phyloP scores from a whole-genome alignment of 2,888 invertebrate species.

The Hemithea aestivaria region DNA sequence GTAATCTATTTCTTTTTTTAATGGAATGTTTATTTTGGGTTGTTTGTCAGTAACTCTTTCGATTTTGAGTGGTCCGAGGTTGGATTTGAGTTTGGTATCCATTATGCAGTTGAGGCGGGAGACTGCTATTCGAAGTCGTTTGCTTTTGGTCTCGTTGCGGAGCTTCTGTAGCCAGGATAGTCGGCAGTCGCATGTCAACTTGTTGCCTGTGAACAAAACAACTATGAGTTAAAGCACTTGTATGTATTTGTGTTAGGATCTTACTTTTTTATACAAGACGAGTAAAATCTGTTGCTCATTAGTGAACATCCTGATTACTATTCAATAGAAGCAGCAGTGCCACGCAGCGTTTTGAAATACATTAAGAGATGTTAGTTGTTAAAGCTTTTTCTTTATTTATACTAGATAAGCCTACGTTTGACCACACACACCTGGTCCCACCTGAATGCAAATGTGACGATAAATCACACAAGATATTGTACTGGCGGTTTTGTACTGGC shows the following conservation, averaged over 20 bases:
- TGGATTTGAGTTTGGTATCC: slow-evolving; percentile 62
- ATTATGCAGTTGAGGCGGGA: slow-evolving; percentile 85
- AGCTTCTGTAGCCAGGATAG: slow-evolving; percentile 88
- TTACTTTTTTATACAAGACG: too few relatives aligned
- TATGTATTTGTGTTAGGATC: not conserved
- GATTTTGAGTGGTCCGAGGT: slow-evolving; percentile 40
- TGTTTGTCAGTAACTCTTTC: slow-evolving; percentile 27
- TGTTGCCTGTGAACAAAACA: slow-evolving; percentile 83
- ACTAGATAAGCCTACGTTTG: too few relatives aligned
- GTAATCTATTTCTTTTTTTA: slow-evolving; percentile 48
- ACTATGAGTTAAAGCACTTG: not conserved
- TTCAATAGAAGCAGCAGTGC: too few relatives aligned
- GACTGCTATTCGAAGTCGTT: slow-evolving; percentile 81
- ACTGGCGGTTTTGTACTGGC: too few relatives aligned
- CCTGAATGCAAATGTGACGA: too few relatives aligned
- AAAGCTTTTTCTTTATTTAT: too few relatives aligned
- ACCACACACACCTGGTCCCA: too few relatives aligned
- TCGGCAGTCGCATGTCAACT: slow-evolving; percentile 89
- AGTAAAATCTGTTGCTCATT: too few relatives aligned
- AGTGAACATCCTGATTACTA: too few relatives aligned
- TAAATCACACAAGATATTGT: too few relatives aligned
- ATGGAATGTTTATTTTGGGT: slow-evolving; percentile 31
- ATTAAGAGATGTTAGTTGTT: too few relatives aligned
- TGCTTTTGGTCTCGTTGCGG: slow-evolving; percentile 85
- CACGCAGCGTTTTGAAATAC: too few relatives aligned